Base-by-base conservation (phyloP, 2,113 vertebrate genomes). In the Plecturocebus donacophilus region DNA sequence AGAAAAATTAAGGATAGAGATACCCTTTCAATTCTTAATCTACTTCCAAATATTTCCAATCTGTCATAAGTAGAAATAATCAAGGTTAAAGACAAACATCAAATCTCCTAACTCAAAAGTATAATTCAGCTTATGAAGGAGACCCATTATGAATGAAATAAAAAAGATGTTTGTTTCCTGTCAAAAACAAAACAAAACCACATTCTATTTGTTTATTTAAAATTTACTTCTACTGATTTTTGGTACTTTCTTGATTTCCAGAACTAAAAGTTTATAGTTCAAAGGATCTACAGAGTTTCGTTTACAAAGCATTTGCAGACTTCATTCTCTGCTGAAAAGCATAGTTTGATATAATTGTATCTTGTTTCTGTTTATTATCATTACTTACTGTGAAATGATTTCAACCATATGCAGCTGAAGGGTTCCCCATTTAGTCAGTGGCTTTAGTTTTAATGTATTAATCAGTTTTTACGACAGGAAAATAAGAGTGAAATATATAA, bases 401-500 rank as follows among this genome's bases (percentile, higher is more conserved):
- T 94, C 91, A 97, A 77, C 88, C 66, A 98, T 97, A 11, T 91
- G 90, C 64, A 92, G 80, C 94, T 97, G 79, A 96, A 76, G 88
- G 84, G 25, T 61, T 71, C 27, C 1, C 84, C 30, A 89, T 97
- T 97, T 97, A 95, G 87, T 95, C 94, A 94, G 56, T 93, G 76
- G 47, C 97, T 79, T 90, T 97, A 58, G 56, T 30, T 84, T 98
- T 73, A 13, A 40, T 94, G 82, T 64, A 97, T 98, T 98, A 97
- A 97, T 98, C 94, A 97, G 45, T 97, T 98, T 97, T 97, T 96
- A 98, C 97, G 89, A 70, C 52, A 98, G 84, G 84, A 56, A 96
- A 95, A 97, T 95, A 75, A 97, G 90, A 94, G 97, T 84, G 82
- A 94, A 97, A 97, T 96, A 98, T 96, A 97, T 94, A 79, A 68